Evolutionary conservation across 2,888 invertebrate species (phyloP).

Genomic region (Gibbula magus): DNA sequence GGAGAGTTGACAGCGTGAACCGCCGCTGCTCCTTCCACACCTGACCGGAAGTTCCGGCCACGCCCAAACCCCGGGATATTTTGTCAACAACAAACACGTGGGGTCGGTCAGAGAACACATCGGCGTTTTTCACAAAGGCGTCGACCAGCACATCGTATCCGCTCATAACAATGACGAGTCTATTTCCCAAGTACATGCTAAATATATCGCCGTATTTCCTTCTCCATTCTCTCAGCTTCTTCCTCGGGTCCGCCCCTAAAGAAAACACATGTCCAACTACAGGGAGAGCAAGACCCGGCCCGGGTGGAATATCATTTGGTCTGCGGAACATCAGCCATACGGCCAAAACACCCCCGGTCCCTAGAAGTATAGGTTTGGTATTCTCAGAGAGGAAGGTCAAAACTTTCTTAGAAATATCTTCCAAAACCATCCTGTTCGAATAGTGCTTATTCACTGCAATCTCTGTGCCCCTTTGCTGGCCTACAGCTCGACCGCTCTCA

Average conservation of each 20-base stretch:
- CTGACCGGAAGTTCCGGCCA: slow-evolving; percentile 21
- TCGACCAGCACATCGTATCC: slow-evolving; percentile 48
- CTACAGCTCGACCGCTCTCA: no score
- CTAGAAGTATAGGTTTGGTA: not conserved
- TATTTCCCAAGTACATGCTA: slow-evolving; percentile 46
- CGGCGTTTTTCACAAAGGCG: slow-evolving; percentile 48
- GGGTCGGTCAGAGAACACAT: slow-evolving; percentile 47
- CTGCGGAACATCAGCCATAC: slow-evolving; percentile 1
- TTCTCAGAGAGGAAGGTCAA: no score
- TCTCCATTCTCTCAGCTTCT: slow-evolving; percentile 44
- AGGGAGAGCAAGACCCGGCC: slow-evolving; percentile 9
- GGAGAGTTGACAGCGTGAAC: slow-evolving; percentile 36
- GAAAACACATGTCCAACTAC: not conserved
- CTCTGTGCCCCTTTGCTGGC: no score
- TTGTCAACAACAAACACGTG: slow-evolving; percentile 26
- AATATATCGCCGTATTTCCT: slow-evolving; percentile 49
- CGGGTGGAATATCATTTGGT: slow-evolving; percentile 7
- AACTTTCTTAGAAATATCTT: no score
- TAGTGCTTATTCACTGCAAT: no score
- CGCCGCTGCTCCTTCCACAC: slow-evolving; percentile 42
- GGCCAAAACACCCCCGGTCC: not conserved
- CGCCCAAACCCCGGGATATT: slow-evolving; percentile 15
- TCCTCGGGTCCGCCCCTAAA: slow-evolving; percentile 30
- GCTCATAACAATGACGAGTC: slow-evolving; percentile 50
- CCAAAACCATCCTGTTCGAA: no score